Base-by-base conservation (phyloP, 2,888 invertebrate species). In the Aricia artaxerxes region DNA sequence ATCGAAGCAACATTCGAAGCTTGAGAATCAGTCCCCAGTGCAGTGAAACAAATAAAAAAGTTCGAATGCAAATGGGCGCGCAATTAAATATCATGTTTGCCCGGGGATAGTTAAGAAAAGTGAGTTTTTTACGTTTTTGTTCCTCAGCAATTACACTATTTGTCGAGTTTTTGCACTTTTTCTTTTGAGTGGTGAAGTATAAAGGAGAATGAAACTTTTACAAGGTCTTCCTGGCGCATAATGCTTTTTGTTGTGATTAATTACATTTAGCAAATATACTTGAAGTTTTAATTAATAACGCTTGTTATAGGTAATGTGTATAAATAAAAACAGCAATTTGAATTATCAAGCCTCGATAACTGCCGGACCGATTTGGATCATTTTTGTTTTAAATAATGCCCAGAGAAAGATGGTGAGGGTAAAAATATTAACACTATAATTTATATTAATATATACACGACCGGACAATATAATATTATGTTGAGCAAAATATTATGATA, bases 1-100 rank as follows among this genome's bases (percentile, higher is more conserved):
- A 53, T 53, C 53, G 11, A 13, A 53, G 3, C 57, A 57, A 57
- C 16, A 16, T 57, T 57, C 16, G 16, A 16, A 57, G 4, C 57
- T 16, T 16, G 57, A 57, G 57, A 57, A 57, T 57, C 57, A 1
- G 57, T 13, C 16, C 16, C 57, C 57, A 78, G 72, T 78, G 69
- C 53, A 72, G 64, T 69, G 72, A 44, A 78, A 72, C 35, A 35
- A 53, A 78, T 57, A 77, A 79, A 79, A 73, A 60, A 57, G 40
- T 73, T 77, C 60, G 35, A 73, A 78, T 78, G 78, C 44, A 79
- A 79, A 79, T 79, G 78, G 72, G 69, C 35, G 38, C 64, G 76
- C 78, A 80, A 78, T 78, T 57, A 49, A 76, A 81, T 81, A 81
- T 80, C 64, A 81, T 78, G 79, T 80, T 81, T 60, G 49, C 77